Base-by-base conservation (phyloP, 2,113 vertebrate genomes). In the Triplophysa dalaica region DNA sequence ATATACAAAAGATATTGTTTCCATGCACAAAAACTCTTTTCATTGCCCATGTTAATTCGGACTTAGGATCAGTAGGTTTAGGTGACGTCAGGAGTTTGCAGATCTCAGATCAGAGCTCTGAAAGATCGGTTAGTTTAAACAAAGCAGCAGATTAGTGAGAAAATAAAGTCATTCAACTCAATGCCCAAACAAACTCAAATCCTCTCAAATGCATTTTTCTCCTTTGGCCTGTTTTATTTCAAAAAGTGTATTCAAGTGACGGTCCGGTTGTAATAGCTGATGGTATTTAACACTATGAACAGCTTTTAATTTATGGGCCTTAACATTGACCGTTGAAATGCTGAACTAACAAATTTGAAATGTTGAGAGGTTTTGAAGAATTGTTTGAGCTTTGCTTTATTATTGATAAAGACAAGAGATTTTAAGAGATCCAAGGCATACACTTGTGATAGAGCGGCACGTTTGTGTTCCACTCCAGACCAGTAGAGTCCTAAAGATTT, bases 11-110 rank as follows among this genome's bases (percentile, higher is more conserved):
- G 19, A 8, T 73, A 87, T 90, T 89, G 88, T 91, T 91, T 87
- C 82, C 73, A 85, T 79, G 80, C 78, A 89, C 84, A 88, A 89
- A 86, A 86, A 79, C 87, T 78, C 87, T 90, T 90, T 84, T 84
- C 79, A 78, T 81, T 62, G 41, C 29, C 70, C 21, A n/a, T n/a
- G 68, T 78, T 84, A 77, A 84, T 81, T 77, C 75, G 43, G 79
- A 78, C 45, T 84, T 84, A 74, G 69, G 74, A 74, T 81, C 72
- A 81, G 74, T 48, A 52, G 82, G 62, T 81, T 81, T 81, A 62
- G 45, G 67, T 70, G 54, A 81, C 54, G 63, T 78, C 78, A 80
- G 72, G 60, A 33, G 60, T 79, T 83, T 14, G 1, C 68, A 17
- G 73, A 56, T 81, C 79, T 75, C 54, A 66, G 79, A 75, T 81